Base-by-base conservation (phyloP, 92 coral and sea anemone species). In the Galaxea fascicularis region DNA sequence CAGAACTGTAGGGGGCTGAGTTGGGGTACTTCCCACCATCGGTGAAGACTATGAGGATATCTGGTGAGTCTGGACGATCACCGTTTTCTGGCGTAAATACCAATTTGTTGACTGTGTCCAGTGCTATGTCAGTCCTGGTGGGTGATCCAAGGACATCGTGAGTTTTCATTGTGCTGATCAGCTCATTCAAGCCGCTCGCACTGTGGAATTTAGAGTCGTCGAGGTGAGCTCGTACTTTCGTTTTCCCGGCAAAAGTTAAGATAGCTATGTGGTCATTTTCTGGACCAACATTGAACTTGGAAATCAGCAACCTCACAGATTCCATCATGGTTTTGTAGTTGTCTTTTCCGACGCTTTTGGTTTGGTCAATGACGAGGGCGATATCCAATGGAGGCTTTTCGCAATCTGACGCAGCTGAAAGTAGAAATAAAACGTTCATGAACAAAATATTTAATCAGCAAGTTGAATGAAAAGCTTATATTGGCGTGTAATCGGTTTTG, bases 281-380 rank as follows among this genome's bases (percentile, higher is more conserved):
- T 1, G 70, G 71, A 16, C 82, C 82, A 9, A 77, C 58, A 21
- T 77, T 47, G 44, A 39, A 77, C 56, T 77, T 59, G 35, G 82
- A 77, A 21, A 77, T 77, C 21, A 77, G 82, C 0, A 14, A 25
- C 11, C 41, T 51, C 4, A 77, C 82, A 25, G 82, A 30, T 21
- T 77, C 82, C 58, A 77, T 22, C 82, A 77, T 77, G 71, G 53
- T 46, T 71, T 62, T 58, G 62, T 77, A 77, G 52, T 77, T 77
- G 20, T n/a, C 22, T 8, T 57, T 58, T 30, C 82, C 71, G 8
- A 77, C 58, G 17, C 82, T 77, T 58, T 62, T 62, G 29, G 82
- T 77, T 16, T 62, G 47, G 58, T 77, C 82, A 15, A 77, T 45
- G 20, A 77, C 82, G 18, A 77, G 21, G 21, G 57, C 22, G 39